Base-by-base conservation (phyloP, 2,888 invertebrate species). In the Erebia aethiops region DNA sequence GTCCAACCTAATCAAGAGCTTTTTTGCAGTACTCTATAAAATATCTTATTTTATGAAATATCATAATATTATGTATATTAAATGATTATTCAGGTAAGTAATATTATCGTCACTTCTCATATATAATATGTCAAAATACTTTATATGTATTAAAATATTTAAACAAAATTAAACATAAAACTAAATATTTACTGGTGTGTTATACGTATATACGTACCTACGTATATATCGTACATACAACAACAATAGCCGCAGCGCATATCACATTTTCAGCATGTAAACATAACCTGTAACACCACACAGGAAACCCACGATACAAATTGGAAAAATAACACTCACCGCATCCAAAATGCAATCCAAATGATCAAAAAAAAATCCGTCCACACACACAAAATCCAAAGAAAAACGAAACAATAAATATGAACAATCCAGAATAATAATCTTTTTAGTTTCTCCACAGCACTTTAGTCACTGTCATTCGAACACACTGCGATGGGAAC, bases 311-410 rank as follows among this genome's bases (percentile, higher is more conserved):
- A 67, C 58, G 51, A 2, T 46, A 21, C 21, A 46, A 46, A 26
- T 49, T 13, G 35, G 21, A 56, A 67, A 67, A 49, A 65, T 43
- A 52, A 60, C 61, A 89, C 91, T 90, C 77, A 91, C 92, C 88
- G 80, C 82, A 85, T 91, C 91, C 91, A 87, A 90, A 89, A 84
- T 88, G 91, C 91, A 92, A 92, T 92, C 92, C 92, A 92, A 92
- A 86, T 83, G 86, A 57, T 43, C 1, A 57, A 57, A 88, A 67
- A 85, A 83, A 35, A 85, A 87, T 87, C 86, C 84, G 81, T 87
- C 88, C 86, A 89, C 87, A 87, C 84, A 85, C 83, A 88, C 89
- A 87, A 74, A 76, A 77, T 74, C 76, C 63, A 67, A 60, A 51
- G 60, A 63, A 74, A 72, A 52, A 58, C 56, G 52, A 71, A 26